A percentile compares a stretch with the other conserved stretches of the same genome.
Evolutionary conservation across 2,113 vertebrate genomes (phyloP).

Genomic region (Irena cyanogastra): DNA sequence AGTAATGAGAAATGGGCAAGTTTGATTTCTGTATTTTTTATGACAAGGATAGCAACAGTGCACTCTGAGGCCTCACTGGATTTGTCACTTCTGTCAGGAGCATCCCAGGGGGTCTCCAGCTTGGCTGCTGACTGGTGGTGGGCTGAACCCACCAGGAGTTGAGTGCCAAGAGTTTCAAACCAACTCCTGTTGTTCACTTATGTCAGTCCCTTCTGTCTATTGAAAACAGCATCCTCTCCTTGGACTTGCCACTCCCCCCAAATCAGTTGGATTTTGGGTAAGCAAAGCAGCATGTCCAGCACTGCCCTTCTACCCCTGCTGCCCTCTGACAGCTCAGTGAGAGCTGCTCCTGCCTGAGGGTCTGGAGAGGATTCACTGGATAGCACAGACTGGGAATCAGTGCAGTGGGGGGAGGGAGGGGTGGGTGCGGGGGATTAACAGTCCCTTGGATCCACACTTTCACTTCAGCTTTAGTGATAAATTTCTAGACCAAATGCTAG

Average conservation of each 20-base stretch:
- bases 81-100: neutral
- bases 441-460: fast-evolving
- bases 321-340: fast-evolving
- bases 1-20: neutral
- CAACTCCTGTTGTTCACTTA: neutral
- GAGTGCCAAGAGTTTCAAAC: neutral
- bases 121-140: neutral
- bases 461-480: neutral
- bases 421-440: neutral
- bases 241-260: neutral
- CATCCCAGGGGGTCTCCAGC: neutral
- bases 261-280: neutral
- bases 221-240: neutral
- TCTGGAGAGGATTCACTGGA: neutral
- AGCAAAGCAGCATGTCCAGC: neutral
- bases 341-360: neutral
- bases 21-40: neutral
- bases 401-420: no score
- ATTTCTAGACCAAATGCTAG: neutral
- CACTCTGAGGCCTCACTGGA: neutral
- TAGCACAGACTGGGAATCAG: neutral
- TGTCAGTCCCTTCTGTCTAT: neutral
- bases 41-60: neutral
- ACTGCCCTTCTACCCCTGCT: neutral
- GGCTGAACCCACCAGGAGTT: neutral